phyloP scores from a whole-genome alignment of 2,888 invertebrate genomes.

The Spicauda simplicius region DNA sequence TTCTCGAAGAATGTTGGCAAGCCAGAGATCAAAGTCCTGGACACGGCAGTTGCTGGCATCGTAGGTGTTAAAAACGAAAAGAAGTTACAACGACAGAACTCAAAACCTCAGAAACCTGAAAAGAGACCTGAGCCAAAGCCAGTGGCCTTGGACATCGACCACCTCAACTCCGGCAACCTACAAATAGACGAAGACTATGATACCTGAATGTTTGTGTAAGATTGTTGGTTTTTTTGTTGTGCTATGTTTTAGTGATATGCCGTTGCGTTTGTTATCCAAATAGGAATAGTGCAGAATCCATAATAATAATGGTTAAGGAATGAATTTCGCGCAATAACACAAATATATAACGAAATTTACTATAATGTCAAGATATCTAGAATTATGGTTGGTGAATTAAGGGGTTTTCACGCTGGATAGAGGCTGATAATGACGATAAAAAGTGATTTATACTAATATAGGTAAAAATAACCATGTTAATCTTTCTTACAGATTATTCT shows the following conservation, averaged over 20 bases:
- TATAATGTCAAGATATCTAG: too few species aligned
- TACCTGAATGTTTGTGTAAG: slow-evolving; percentile 69
- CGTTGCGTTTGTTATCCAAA: slow-evolving; percentile 45
- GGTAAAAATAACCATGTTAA: too few species aligned
- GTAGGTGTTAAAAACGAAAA: slow-evolving; percentile 51
- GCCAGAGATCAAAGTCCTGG: slow-evolving; percentile 75
- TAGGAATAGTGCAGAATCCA: slow-evolving; percentile 1
- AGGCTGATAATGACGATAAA: too few species aligned
- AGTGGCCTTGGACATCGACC: slow-evolving; percentile 58
- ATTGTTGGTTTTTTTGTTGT: slow-evolving; percentile 47
- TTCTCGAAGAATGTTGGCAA: slow-evolving; percentile 68
- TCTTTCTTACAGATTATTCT: too few species aligned
- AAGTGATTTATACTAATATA: too few species aligned
- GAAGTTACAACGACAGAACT: slow-evolving; percentile 62
- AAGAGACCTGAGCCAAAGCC: slow-evolving; percentile 61
- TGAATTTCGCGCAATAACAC: background rate
- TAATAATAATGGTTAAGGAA: too few species aligned
- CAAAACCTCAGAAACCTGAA: slow-evolving; percentile 58
- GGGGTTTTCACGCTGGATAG: too few species aligned
- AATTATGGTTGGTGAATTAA: too few species aligned
- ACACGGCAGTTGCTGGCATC: slow-evolving; percentile 55
- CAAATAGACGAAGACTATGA: slow-evolving; percentile 83
- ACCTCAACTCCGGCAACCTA: slow-evolving; percentile 71
- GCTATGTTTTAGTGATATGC: slow-evolving; percentile 45
- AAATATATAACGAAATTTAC: too few species aligned